Base-by-base conservation (phyloP, 2,888 invertebrate species). In the Autographa gamma region DNA sequence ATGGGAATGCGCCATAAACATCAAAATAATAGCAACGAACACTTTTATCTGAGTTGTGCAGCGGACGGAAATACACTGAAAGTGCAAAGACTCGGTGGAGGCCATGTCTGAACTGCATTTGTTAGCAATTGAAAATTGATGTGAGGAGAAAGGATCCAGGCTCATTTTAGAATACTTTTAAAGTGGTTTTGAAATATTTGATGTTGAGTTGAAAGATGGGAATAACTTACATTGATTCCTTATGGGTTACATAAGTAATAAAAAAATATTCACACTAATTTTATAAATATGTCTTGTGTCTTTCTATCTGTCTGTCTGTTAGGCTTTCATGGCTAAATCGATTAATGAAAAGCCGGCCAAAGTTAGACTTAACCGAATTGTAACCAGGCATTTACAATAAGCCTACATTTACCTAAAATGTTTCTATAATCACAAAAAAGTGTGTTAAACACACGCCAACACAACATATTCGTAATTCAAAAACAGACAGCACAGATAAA, bases 31-130 rank as follows among this genome's bases (percentile, higher is more conserved):
- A 73, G 71, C 71, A 66, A 31, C 4, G 66, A 72, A 74, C 73
- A 75, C 69, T 81, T 77, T 79, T 81, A 81, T 81, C 74, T 66
- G 77, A 62, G 61, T 73, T 70, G 67, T 69, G 70, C 76, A 78
- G 78, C 70, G 61, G 67, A 75, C 80, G 68, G 78, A 81, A 80
- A 83, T 83, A 83, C 75, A 78, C 62, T 32, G 68, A 69, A 69
- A 76, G 71, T 74, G 79, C 79, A 75, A 75, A 78, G 78, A 78
- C 68, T 74, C 78, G 68, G 56, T 31, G 67, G 65, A 48, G 71
- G 71, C 77, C 56, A 71, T 66, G 78, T 74, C 66, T 68, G 67
- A 61, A 62, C 41, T 38, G 63, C 64, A 69, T 73, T 70, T 73
- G 66, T 56, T 41, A 77, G 74, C 78, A 56, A 78, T 78, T 54